Evolutionary conservation across 2,888 invertebrate genomes (phyloP).

Genomic region (Ectobius pallidus): DNA sequence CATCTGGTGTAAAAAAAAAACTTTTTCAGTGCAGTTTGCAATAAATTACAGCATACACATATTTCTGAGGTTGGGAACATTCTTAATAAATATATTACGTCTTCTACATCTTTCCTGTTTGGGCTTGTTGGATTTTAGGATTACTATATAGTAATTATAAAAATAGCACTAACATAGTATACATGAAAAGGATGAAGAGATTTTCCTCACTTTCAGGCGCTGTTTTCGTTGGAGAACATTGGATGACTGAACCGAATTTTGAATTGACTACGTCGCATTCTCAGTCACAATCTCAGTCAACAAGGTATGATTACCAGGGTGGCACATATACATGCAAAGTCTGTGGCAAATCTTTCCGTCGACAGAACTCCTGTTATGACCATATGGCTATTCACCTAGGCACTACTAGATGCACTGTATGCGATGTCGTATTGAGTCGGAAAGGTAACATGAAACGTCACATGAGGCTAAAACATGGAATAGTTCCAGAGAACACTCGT

Average conservation of each 20-base stretch:
- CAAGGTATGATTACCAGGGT: background rate
- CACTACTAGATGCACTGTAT: conserved; percentile 58
- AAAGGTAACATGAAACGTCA: conserved; percentile 43
- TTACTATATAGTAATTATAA: too few relatives aligned
- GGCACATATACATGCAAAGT: conserved; percentile 37
- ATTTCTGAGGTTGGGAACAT: too few relatives aligned
- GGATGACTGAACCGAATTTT: background rate
- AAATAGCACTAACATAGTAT: too few relatives aligned
- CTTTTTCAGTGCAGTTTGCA: too few relatives aligned
- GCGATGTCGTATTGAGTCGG: conserved; percentile 58
- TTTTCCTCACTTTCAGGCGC: background rate
- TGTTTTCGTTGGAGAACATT: background rate
- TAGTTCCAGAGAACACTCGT: too few relatives aligned
- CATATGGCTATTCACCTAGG: conserved; percentile 60
- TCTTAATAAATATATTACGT: too few relatives aligned
- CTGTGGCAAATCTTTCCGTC: conserved; percentile 41
- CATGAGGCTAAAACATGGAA: conserved; percentile 37
- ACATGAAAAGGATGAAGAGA: too few relatives aligned
- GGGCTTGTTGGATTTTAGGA: too few relatives aligned
- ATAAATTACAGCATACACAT: too few relatives aligned
- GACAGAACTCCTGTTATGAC: conserved; percentile 49
- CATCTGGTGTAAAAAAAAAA: too few relatives aligned
- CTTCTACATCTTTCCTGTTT: too few relatives aligned
- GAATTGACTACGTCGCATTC: too few relatives aligned
- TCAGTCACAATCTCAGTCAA: background rate